Evolutionary conservation across 2,797 vertebrate species (phyloP).

Genomic region (Typhlichthys eigenmanni): DNA sequence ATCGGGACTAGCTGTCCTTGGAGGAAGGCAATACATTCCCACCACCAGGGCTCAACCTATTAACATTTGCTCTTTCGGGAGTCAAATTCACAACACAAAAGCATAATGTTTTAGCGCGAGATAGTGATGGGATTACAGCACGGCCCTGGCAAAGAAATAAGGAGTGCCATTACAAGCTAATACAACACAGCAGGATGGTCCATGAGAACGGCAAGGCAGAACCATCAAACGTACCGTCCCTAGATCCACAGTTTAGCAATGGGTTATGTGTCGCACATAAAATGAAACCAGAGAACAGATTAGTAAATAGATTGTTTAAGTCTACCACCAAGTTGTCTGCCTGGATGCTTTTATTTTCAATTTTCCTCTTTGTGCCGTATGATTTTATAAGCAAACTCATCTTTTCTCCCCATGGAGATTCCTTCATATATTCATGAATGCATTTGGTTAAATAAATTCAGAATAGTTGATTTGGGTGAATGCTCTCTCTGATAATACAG

Average conservation of each 20-base stretch:
- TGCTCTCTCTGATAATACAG: conserved; percentile 12
- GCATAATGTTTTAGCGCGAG: conserved; percentile 34
- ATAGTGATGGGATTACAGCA: conserved; percentile 14
- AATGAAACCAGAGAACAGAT: neutral
- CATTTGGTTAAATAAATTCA: conserved; percentile 42
- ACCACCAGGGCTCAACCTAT: conserved; percentile 8
- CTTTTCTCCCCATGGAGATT: conserved; percentile 5
- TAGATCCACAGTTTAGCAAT: conserved; percentile 3
- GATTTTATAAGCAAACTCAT: conserved; percentile 20
- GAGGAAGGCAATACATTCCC: conserved; percentile 46
- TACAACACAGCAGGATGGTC: conserved; percentile 37
- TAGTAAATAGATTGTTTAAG: neutral
- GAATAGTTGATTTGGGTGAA: conserved; percentile 51
- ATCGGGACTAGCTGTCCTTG: conserved; percentile 40
- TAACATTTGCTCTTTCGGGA: conserved; percentile 35
- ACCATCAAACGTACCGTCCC: conserved; percentile 28
- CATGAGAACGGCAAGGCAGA: conserved; percentile 27
- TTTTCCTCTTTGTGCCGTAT: neutral
- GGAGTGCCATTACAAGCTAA: conserved; percentile 18
- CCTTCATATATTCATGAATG: conserved; percentile 50
- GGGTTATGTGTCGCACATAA: neutral
- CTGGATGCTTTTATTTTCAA: neutral
- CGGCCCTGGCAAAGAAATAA: conserved; percentile 33
- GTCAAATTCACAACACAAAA: conserved; percentile 36
- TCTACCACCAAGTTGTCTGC: neutral